Base-by-base conservation (phyloP, 2,888 invertebrate genomes). In the Thera obeliscata region DNA sequence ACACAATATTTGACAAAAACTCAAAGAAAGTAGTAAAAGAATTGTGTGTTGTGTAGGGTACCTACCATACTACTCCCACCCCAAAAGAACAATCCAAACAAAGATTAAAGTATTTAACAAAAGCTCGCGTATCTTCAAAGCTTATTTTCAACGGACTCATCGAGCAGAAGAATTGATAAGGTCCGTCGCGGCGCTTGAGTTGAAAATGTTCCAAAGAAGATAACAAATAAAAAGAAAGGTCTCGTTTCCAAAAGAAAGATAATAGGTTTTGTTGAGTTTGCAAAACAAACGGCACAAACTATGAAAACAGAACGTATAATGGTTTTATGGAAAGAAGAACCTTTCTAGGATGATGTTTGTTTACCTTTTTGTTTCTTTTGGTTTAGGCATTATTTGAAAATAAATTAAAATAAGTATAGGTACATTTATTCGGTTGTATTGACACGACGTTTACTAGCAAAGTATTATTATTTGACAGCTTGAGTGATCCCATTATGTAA, bases 111-210 rank as follows among this genome's bases (percentile, higher is more conserved):
- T 54, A 61, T 48, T 61, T 57, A 58, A 48, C 48, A 56, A 60
- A 58, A 61, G 61, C 49, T 35, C 58, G 65, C 65, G 66, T 76
- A 72, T 74, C 73, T 70, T 66, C 61, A 72, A 70, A 70, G 69
- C 61, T 55, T 70, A 67, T 69, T 75, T 74, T 74, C 67, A 68
- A 64, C 63, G 64, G 68, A 60, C 54, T 70, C 69, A 63, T 61
- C 55, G 58, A 70, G 71, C 72, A 71, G 70, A 75, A 75, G 71
- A 74, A 74, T 67, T 72, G 73, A 75, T 74, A 74, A 72, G 71
- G 69, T 69, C 69, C 63, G 61, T 61, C 67, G 62, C n/a, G n/a
- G 36, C 56, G 50, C 60, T 52, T 46, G 66, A 57, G 57, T 71
- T 73, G 70, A 72, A 73, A 61, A 72, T 64, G 65, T 67, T 71